Conservation (phyloP, 2,888 invertebrate species). For the Cantharis rustica region DNA sequence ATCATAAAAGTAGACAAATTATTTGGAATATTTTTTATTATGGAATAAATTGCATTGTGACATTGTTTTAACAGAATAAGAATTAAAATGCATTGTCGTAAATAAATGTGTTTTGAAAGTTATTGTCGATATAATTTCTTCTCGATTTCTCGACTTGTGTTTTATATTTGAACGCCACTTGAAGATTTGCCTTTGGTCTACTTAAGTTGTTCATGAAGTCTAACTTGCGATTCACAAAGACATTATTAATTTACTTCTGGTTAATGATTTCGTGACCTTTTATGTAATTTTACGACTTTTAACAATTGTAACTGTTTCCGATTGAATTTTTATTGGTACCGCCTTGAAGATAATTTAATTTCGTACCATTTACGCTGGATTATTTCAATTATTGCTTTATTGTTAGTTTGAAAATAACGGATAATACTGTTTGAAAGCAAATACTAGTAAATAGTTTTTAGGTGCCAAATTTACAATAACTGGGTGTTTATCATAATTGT, state of each 20-base stretch:
- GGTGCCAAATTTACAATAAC: not conserved
- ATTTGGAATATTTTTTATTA: too few species aligned
- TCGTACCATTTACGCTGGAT: not conserved
- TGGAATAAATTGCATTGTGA: too few species aligned
- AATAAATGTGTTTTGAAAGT: too few species aligned
- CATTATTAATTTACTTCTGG: not conserved
- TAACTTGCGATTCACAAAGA: not conserved
- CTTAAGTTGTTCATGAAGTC: not conserved
- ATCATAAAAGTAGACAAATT: too few species aligned
- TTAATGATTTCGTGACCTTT: not conserved
- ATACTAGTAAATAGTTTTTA: not conserved
- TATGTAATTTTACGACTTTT: not conserved
- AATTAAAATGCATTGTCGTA: too few species aligned
- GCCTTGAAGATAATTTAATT: not conserved
- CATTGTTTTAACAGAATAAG: too few species aligned
- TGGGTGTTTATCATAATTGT: not conserved
- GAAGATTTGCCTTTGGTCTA: not conserved
- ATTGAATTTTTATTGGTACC: not conserved
- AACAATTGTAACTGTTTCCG: not conserved
- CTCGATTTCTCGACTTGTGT: too few species aligned
- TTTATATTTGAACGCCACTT: not conserved
- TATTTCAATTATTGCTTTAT: not conserved
- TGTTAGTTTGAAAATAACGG: not conserved
- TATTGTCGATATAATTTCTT: too few species aligned
- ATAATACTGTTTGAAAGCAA: not conserved